Conservation (phyloP, 2,797 vertebrate genomes). For the Pseudochirops corinnae region DNA sequence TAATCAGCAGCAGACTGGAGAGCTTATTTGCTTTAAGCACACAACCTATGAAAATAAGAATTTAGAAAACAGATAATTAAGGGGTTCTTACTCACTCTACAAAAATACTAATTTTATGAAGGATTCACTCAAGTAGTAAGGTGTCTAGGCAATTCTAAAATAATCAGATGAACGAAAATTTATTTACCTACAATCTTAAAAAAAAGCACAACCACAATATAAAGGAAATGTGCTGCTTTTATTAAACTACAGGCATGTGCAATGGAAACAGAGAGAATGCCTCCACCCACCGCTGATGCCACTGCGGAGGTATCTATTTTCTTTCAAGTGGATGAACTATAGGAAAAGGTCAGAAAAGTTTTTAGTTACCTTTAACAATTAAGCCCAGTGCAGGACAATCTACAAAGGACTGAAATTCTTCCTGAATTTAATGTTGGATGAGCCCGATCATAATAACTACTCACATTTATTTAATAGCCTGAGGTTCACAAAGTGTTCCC, state of each 20-base stretch:
- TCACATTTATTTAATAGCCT: background rate
- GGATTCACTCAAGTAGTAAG: background rate
- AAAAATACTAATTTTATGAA: background rate
- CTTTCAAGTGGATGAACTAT: background rate
- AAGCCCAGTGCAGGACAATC: constrained; percentile 1
- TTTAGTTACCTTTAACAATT: constrained; percentile 33
- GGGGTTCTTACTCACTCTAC: background rate
- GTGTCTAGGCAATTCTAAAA: background rate
- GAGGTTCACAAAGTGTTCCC: background rate
- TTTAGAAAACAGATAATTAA: background rate
- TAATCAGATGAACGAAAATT: background rate
- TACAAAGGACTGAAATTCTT: background rate
- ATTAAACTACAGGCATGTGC: background rate
- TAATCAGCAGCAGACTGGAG: background rate
- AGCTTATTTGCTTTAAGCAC: background rate
- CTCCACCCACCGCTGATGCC: background rate
- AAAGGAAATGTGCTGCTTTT: background rate
- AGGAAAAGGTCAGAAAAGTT: background rate
- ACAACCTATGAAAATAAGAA: background rate
- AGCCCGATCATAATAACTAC: constrained; percentile 2
- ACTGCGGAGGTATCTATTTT: background rate
- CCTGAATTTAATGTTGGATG: background rate
- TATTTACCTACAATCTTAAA: background rate
- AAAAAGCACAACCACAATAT: background rate
- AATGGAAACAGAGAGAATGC: background rate